phyloP scores from a whole-genome alignment of 2,113 vertebrate genomes.

The Triplophysa dalaica region DNA sequence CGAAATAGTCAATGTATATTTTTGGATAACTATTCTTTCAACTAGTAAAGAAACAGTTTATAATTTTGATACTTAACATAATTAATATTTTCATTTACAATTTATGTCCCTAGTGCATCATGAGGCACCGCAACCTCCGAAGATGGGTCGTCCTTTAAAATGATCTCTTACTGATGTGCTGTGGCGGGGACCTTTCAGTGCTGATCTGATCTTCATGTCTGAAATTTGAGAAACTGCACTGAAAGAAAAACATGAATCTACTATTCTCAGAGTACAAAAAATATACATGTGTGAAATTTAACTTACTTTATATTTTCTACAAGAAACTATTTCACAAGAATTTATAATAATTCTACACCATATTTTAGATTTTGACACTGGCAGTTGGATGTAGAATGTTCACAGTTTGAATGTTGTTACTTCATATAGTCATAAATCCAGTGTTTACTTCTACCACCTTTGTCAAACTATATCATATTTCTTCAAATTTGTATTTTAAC shows the following conservation, averaged over 20 bases:
- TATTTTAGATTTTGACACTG: background rate
- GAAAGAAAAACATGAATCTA: slow-evolving; percentile 4
- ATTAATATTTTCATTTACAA: background rate
- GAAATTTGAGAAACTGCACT: background rate
- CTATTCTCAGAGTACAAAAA: background rate
- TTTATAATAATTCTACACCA: background rate
- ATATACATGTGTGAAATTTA: background rate
- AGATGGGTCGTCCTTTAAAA: slow-evolving; percentile 65
- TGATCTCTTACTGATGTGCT: slow-evolving; percentile 51
- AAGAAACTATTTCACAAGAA: no score
- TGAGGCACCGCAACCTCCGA: slow-evolving; percentile 59
- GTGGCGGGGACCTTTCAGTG: background rate
- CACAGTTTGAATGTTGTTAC: slow-evolving; percentile 12
- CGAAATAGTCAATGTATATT: background rate
- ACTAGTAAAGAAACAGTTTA: background rate
- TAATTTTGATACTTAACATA: background rate
- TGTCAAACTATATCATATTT: no score
- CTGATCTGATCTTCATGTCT: background rate
- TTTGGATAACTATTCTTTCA: background rate
- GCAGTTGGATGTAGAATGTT: slow-evolving; percentile 6
- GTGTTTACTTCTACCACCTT: no score
- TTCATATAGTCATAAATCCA: background rate
- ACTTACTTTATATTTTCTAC: background rate
- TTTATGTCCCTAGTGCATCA: slow-evolving; percentile 58
- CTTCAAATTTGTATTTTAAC: no score